Evolutionary conservation across 2,113 vertebrate species (phyloP).

Genomic region (Microcebus ravelobensis): DNA sequence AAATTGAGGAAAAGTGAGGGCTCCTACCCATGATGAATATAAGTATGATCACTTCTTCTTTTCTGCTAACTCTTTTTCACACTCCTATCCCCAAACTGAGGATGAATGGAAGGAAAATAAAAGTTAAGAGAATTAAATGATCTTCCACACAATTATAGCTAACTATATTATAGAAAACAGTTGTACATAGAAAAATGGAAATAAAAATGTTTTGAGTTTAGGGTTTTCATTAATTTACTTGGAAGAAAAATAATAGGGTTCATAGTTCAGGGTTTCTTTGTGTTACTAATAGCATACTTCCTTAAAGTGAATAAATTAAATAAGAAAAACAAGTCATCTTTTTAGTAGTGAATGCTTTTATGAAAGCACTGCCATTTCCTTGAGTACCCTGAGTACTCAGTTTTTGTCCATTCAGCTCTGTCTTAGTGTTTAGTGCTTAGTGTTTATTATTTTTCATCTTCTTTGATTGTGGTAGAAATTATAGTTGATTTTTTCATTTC

Average conservation of each 20-base stretch:
- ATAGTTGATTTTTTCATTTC: conserved; percentile 44
- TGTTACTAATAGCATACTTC: neutral
- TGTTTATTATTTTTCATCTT: neutral
- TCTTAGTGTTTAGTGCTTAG: neutral
- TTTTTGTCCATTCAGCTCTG: neutral
- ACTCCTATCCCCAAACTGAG: neutral
- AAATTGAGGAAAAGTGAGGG: neutral
- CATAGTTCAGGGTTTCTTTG: conserved; percentile 13
- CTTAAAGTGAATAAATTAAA: neutral
- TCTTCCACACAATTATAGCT: too few species aligned
- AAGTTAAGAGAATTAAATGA: conserved; percentile 17
- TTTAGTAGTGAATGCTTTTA: neutral
- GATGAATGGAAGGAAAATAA: conserved; percentile 22
- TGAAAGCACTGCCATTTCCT: neutral
- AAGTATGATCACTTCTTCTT: neutral
- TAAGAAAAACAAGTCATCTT: neutral
- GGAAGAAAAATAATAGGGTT: neutral
- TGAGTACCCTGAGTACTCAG: neutral
- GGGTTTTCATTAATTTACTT: conserved; percentile 33
- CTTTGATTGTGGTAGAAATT: neutral
- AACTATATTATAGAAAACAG: neutral
- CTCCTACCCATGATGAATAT: neutral
- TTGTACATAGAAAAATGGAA: conserved; percentile 11
- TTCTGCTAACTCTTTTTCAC: neutral
- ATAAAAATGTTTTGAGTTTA: conserved; percentile 44